Base-by-base conservation (phyloP, 2,888 invertebrate species). In the Podotricha telesiphe region DNA sequence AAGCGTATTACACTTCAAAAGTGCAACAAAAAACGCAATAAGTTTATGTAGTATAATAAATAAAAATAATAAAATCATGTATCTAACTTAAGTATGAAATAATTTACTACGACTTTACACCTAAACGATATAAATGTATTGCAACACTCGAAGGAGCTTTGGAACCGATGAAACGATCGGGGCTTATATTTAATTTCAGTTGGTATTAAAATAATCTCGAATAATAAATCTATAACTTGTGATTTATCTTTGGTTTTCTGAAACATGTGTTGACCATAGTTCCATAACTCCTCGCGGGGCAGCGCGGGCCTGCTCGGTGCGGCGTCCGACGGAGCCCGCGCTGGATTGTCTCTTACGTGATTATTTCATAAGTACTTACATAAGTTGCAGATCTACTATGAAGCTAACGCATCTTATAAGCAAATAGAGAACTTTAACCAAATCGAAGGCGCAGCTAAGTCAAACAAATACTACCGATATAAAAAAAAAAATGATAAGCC, bases 71-170 rank as follows among this genome's bases (percentile, higher is more conserved):
- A 87, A 88, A 88, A 89, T 86, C 85, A 86, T 86, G 83, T 85
- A 83, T 84, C 86, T 93, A 90, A 90, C 87, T 89, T 88, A 91
- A 86, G 85, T 86, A 88, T 87, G 89, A 91, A 92, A 93, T 92
- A 92, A 93, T 91, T 93, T 91, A 92, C 91, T 93, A 92, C 78
- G 86, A 85, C 84, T 87, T 91, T 91, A 92, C 88, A 90, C 83
- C 90, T 91, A 91, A 86, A 89, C 81, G 86, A 89, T 86, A 91
- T 82, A 86, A 87, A 88, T 88, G 88, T 91, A 93, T 92, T 91
- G 92, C 92, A 92, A 92, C 89, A 89, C 83, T 84, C 83, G 79
- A 87, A 91, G 91, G 92, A 91, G 92, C 87, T 91, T 87, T 91
- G 91, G 92, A 91, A 91, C 91, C 86, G 87, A 88, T 85, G 78